Conservation (phyloP, 2,113 vertebrate species). For the Nasalis larvatus region DNA sequence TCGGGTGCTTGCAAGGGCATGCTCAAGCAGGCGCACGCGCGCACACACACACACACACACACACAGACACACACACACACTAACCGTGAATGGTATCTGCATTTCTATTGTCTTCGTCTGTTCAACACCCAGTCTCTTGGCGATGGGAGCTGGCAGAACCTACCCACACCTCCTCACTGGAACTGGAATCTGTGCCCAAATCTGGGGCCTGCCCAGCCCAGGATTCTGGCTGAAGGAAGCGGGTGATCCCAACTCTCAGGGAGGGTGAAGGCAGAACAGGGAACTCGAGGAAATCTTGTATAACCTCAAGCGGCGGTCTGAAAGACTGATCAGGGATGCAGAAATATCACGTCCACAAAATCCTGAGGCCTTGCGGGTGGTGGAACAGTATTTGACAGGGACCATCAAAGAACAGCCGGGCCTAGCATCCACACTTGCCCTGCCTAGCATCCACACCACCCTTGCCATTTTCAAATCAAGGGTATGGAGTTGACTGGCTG, state of each 20-base stretch:
- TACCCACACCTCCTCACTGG: background rate
- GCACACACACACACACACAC: no score
- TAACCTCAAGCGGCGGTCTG: no score
- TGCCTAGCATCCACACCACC: background rate
- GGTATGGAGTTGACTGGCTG: fast-evolving
- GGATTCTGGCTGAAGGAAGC: background rate
- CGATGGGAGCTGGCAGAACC: background rate
- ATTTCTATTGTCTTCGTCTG: background rate
- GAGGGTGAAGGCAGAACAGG: background rate
- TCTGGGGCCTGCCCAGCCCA: background rate
- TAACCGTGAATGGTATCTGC: no score
- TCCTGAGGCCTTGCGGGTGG: background rate
- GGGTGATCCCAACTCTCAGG: background rate
- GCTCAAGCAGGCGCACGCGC: no score
- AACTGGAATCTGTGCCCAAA: background rate
- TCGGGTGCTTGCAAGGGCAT: no score
- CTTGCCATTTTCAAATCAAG: background rate
- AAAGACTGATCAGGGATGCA: background rate
- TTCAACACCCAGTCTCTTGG: background rate
- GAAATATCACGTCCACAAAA: background rate
- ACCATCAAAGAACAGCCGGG: background rate
- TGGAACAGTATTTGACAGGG: background rate
- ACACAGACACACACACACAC: no score
- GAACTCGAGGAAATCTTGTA: background rate
- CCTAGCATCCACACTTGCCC: background rate